A percentile compares a stretch with the other conserved stretches of the same genome.
Evolutionary conservation across 2,888 invertebrate genomes (phyloP).

Genomic region (Cryptops parisi): DNA sequence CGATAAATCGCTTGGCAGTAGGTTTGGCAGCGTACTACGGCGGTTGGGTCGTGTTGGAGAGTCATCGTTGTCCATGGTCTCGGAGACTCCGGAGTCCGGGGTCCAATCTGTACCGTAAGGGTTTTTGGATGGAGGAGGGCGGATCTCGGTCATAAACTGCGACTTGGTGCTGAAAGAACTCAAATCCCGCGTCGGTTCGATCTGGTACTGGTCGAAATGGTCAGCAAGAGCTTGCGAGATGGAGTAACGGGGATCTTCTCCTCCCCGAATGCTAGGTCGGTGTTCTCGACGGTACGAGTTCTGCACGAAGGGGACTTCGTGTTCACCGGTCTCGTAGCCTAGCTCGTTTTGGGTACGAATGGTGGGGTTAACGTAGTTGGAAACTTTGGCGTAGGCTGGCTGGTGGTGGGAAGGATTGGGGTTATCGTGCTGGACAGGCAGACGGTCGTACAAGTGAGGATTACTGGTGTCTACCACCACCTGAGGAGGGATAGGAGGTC

Average conservation of each 20-base stretch:
- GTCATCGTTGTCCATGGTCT: conserved; percentile 23
- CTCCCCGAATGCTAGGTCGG: conserved; percentile 1
- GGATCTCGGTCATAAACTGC: conserved; percentile 4
- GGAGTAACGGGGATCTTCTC: conserved; percentile 22
- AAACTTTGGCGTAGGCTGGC: background rate
- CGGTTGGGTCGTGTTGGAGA: conserved; percentile 20
- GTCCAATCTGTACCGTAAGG: conserved; percentile 23
- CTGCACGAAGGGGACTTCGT: background rate
- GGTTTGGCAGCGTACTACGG: conserved; percentile 20
- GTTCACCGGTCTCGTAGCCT: background rate
- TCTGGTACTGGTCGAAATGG: conserved; percentile 89
- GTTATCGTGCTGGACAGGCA: background rate
- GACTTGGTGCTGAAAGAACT: conserved; percentile 11
- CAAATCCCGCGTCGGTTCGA: conserved; percentile 47
- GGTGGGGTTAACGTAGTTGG: background rate
- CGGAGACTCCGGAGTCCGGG: conserved; percentile 26
- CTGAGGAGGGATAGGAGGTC: background rate
- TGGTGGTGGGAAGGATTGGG: background rate
- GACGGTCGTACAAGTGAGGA: background rate
- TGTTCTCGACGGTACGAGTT: background rate
- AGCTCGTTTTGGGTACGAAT: background rate
- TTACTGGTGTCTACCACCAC: background rate
- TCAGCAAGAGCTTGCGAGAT: conserved; percentile 57
- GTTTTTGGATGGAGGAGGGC: conserved; percentile 8
- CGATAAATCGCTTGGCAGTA: conserved; percentile 15